These are phyloP conservation scores for Hydropsyche tenuis DNA, from an alignment of 1,140 invertebrate genomes.

Conservation along the genomic window DNA sequence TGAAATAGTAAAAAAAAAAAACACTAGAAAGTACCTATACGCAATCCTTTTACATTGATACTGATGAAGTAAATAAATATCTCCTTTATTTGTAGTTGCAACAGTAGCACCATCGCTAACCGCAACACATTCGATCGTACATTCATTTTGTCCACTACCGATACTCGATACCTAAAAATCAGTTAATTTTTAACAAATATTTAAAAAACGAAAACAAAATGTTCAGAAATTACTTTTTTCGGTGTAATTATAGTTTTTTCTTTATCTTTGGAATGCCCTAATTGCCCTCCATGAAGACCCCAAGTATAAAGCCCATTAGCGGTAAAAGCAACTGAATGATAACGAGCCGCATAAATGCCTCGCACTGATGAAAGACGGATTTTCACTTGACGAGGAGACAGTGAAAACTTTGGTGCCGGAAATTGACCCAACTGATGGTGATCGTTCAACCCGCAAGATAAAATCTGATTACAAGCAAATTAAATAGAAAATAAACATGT, in stretches of 20 bases:
- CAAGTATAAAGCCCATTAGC: constrained; percentile 64
- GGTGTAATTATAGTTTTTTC: constrained; percentile 56
- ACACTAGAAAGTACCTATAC: constrained; percentile 66
- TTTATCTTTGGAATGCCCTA: constrained; percentile 64
- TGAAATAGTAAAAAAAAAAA: too few relatives aligned
- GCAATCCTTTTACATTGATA: constrained; percentile 74
- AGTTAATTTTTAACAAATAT: not conserved
- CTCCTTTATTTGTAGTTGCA: constrained; percentile 68
- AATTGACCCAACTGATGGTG: constrained; percentile 67
- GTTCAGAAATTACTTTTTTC: constrained; percentile 55
- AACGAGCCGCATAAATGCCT: constrained; percentile 67
- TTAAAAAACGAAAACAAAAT: not conserved
- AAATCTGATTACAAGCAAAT: constrained; percentile 60
- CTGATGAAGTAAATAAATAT: constrained; percentile 75
- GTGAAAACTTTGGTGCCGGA: constrained; percentile 58
- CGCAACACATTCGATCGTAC: constrained; percentile 56
- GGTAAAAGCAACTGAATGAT: constrained; percentile 75
- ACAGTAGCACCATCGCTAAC: constrained; percentile 74
- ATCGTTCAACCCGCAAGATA: constrained; percentile 69
- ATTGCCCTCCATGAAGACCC: constrained; percentile 77
- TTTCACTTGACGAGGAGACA: constrained; percentile 60
- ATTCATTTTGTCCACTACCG: constrained; percentile 31
- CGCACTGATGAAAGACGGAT: constrained; percentile 52
- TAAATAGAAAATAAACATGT: not conserved
- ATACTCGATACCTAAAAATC: constrained; percentile 36